A percentile compares a stretch with the other conserved stretches of the same genome.
Conservation (phyloP, 1,140 invertebrate species). For the Drosophila burlai region DNA sequence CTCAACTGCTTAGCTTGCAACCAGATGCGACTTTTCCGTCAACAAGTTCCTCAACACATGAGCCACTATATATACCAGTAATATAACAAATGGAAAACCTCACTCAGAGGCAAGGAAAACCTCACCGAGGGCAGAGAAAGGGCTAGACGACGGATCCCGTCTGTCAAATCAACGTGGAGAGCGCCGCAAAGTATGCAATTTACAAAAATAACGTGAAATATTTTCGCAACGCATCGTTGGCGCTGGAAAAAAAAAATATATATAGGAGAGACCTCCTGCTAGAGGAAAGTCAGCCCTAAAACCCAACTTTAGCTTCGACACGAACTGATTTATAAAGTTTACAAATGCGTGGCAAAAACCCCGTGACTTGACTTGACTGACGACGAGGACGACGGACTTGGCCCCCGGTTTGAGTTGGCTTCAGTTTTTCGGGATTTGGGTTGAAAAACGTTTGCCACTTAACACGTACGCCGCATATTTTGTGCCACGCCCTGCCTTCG, state of each 20-base stretch:
- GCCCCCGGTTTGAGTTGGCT: constrained; percentile 34
- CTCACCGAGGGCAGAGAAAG: neutral
- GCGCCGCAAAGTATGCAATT: constrained; percentile 65
- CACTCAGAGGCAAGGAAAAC: constrained; percentile 1
- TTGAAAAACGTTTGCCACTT: constrained; percentile 83
- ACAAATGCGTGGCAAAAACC: constrained; percentile 81
- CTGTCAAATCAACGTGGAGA: constrained; percentile 56
- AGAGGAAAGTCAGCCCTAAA: constrained; percentile 10
- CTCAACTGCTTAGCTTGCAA: neutral
- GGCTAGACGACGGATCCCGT: constrained; percentile 16
- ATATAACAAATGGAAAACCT: constrained; percentile 29
- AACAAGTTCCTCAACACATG: constrained; percentile 1
- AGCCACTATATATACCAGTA: constrained; percentile 9
- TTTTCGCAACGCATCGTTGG: constrained; percentile 59
- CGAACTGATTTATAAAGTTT: constrained; percentile 83
- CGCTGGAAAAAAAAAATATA: neutral
- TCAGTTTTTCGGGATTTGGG: constrained; percentile 54
- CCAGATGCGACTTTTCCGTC: neutral
- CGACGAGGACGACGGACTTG: constrained; percentile 25
- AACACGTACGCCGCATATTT: constrained; percentile 83
- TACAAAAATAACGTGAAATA: constrained; percentile 69
- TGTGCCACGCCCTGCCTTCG: constrained; percentile 54
- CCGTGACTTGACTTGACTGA: constrained; percentile 71
- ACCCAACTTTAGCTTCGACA: constrained; percentile 70
- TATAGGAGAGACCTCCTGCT: neutral